phyloP scores from a whole-genome alignment of 1,140 invertebrate genomes.

The Pentalonia nigronervosa region DNA sequence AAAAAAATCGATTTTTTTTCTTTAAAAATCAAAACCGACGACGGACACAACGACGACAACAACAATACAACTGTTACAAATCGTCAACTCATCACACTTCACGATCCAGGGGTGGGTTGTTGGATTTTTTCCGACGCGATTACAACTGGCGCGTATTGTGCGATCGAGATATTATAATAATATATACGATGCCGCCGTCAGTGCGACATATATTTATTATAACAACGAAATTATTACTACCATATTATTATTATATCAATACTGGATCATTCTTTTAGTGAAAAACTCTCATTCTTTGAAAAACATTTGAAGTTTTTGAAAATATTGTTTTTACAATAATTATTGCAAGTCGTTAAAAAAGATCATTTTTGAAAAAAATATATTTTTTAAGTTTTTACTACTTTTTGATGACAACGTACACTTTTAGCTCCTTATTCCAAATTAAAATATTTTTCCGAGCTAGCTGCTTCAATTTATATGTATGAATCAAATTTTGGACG shows the following conservation, averaged over 20 bases:
- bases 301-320: neutral
- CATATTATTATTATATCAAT: neutral
- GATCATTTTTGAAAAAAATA: no score
- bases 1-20: neutral
- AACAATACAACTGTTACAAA: slow-evolving; percentile 27
- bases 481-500: no score
- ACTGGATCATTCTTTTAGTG: neutral
- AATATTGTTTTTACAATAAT: neutral
- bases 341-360: no score
- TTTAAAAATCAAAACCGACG: neutral
- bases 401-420: neutral
- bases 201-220: neutral
- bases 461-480: no score
- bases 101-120: neutral
- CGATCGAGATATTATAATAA: neutral
- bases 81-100: slow-evolving; percentile 52
- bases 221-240: neutral
- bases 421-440: neutral
- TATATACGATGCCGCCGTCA: neutral
- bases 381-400: neutral
- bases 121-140: slow-evolving; percentile 44
- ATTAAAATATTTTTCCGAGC: neutral
- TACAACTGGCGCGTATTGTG: slow-evolving; percentile 31
- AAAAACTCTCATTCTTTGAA: neutral
- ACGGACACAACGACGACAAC: neutral